These are phyloP conservation scores for Pristiophorus japonicus DNA, from an alignment of 2,113 vertebrate species.

Conservation along the genomic window DNA sequence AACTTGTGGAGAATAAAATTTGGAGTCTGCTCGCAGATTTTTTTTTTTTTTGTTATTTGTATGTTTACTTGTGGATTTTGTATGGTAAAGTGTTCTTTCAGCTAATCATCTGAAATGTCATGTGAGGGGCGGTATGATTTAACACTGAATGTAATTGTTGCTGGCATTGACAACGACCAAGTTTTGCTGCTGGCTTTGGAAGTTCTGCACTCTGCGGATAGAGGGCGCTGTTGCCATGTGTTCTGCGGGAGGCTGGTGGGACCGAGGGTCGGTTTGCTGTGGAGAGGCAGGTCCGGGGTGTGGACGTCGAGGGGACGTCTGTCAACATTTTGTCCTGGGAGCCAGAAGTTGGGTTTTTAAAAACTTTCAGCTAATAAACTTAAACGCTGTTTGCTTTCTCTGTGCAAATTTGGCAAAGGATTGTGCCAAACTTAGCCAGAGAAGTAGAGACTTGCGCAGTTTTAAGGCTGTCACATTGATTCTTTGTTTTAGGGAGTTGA, in stretches of 20 bases:
- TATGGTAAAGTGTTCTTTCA: too few relatives aligned
- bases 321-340: not conserved
- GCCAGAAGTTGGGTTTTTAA: not conserved
- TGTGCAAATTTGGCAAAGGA: not conserved
- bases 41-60: not conserved
- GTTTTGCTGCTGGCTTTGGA: not conserved
- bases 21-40: not conserved
- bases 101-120: not conserved
- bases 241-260: not conserved
- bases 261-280: not conserved
- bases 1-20: not conserved
- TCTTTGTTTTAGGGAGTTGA: not conserved
- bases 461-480: constrained; percentile 9
- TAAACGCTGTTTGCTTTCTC: not conserved
- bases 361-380: not conserved
- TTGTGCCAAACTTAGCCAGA: not conserved
- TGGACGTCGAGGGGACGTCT: not conserved
- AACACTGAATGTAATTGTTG: not conserved
- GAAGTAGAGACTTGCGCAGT: not conserved
- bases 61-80: constrained; percentile 2
- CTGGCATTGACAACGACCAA: not conserved
- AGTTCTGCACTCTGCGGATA: not conserved
- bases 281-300: not conserved
- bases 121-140: not conserved
- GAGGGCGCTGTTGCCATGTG: constrained; percentile 12